Evolutionary conservation across 2,797 vertebrate species (phyloP).

Genomic region (Tokudaia muenninki): DNA sequence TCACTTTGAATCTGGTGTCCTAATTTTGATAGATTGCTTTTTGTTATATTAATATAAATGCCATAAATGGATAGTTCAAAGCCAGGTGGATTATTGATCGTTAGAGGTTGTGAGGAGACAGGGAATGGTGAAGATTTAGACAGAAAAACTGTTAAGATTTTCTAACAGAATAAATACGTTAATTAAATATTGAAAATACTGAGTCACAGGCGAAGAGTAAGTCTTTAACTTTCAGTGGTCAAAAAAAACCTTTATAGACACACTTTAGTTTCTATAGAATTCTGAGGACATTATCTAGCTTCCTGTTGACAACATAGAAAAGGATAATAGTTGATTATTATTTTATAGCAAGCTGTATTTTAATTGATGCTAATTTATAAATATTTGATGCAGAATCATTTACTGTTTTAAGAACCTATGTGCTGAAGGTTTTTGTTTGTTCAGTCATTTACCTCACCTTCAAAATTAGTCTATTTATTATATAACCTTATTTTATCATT

Average conservation of each 20-base stretch:
- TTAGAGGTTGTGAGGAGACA: neutral
- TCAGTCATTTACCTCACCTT: neutral
- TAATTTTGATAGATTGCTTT: slow-evolving; percentile 41
- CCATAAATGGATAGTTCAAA: neutral
- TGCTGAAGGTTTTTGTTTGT: neutral
- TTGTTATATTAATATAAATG: slow-evolving; percentile 40
- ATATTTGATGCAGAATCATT: neutral
- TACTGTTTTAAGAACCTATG: neutral
- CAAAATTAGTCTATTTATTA: neutral
- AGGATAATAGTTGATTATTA: neutral
- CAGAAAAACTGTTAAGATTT: neutral
- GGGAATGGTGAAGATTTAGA: neutral
- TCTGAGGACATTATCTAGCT: neutral
- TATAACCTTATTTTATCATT: neutral
- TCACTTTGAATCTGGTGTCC: neutral
- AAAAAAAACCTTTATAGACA: neutral
- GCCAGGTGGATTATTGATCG: neutral
- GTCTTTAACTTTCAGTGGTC: neutral
- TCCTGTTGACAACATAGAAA: slow-evolving; percentile 7
- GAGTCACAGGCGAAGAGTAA: neutral
- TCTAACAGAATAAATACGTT: slow-evolving; percentile 44
- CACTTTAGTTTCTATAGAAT: neutral
- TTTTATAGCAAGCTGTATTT: slow-evolving; percentile 3
- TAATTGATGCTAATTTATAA: slow-evolving; percentile 50
- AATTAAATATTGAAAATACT: slow-evolving; percentile 48